Evolutionary conservation across 2,888 invertebrate species (phyloP).

Genomic region (Orthosia incerta): DNA sequence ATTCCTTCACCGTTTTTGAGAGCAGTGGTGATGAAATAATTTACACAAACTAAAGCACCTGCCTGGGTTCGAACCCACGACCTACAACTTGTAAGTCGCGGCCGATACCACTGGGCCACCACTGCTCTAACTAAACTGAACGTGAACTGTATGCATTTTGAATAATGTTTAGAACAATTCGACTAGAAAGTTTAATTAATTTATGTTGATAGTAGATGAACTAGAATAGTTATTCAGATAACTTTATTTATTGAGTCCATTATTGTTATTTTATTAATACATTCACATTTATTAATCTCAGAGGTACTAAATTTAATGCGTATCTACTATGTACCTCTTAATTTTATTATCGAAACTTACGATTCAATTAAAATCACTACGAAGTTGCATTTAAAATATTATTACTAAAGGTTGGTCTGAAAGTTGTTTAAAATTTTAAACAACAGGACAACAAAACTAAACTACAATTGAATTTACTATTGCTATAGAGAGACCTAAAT

Average conservation of each 20-base stretch:
- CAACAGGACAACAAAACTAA: no score
- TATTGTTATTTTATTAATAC: neutral
- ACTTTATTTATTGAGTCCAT: slow-evolving; percentile 34
- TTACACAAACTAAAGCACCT: no score
- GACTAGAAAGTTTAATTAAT: slow-evolving; percentile 34
- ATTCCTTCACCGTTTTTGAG: no score
- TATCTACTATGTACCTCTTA: neutral
- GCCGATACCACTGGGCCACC: no score
- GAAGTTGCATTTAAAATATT: neutral
- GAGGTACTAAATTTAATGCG: slow-evolving; percentile 1
- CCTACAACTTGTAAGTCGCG: no score
- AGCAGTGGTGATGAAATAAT: no score
- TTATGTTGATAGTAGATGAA: slow-evolving; percentile 10
- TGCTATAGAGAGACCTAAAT: no score
- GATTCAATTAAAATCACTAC: slow-evolving; percentile 10
- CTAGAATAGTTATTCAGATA: slow-evolving; percentile 30
- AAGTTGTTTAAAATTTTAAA: neutral
- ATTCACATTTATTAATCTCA: slow-evolving; percentile 14
- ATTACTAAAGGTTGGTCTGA: neutral
- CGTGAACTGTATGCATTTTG: no score
- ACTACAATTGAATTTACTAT: no score
- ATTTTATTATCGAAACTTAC: slow-evolving; percentile 25
- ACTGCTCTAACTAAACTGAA: no score
- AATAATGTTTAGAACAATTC: slow-evolving; percentile 16
- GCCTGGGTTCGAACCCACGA: no score